phyloP scores from a whole-genome alignment of 2,888 invertebrate genomes.

The Eilema depressum region DNA sequence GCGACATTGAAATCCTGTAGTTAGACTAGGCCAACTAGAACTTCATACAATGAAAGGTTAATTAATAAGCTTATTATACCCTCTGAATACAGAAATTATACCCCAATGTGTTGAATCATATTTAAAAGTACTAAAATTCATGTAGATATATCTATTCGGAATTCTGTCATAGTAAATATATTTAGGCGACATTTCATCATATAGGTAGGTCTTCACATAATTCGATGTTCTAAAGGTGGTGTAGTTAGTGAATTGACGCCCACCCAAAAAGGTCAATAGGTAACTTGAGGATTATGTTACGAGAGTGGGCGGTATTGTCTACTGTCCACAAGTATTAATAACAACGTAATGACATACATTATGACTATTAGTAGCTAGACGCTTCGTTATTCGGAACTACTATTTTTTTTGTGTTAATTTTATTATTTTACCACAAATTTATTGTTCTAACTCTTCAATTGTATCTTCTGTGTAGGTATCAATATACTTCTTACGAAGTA shows the following conservation, averaged over 20 bases:
- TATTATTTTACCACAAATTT: neutral
- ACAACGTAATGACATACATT: neutral
- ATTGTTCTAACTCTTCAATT: neutral
- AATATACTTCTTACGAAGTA: neutral
- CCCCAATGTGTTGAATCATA: too few species aligned
- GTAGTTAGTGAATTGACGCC: slow-evolving; percentile 8
- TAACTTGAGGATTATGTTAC: slow-evolving; percentile 6
- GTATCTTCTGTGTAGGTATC: neutral
- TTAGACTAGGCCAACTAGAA: too few species aligned
- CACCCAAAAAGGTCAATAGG: slow-evolving; percentile 17
- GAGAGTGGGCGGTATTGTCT: slow-evolving; percentile 5
- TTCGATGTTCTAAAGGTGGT: neutral
- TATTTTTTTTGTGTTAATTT: neutral
- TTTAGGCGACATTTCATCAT: too few species aligned
- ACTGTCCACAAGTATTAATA: neutral
- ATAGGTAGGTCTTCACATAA: neutral
- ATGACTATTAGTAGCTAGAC: neutral
- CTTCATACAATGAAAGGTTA: too few species aligned
- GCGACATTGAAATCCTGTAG: too few species aligned
- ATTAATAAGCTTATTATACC: too few species aligned
- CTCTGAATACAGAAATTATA: too few species aligned
- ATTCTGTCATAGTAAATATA: too few species aligned
- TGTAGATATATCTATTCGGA: too few species aligned
- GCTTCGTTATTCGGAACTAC: too few species aligned
- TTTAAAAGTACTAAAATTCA: too few species aligned